A percentile compares a stretch with the other conserved stretches of the same genome.
Conservation (phyloP, 1,140 invertebrate genomes). For the Saccostrea glomerata region DNA sequence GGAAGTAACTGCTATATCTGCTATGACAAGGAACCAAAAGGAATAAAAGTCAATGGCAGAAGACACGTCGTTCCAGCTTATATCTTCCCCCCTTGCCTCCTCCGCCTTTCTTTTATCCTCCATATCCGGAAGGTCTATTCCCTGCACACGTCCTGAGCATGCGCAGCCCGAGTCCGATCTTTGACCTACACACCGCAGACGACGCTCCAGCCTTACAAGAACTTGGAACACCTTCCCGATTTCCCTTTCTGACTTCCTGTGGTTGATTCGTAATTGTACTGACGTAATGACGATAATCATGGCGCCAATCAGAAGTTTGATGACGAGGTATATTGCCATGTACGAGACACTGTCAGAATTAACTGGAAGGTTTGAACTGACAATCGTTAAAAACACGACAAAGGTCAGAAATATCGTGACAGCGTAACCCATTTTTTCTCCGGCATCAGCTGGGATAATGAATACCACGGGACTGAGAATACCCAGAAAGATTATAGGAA, state of each 20-base stretch:
- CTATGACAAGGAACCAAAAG: background rate
- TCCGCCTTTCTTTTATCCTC: too few relatives aligned
- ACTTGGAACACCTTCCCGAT: background rate
- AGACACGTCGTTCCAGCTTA: background rate
- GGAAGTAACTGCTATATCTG: background rate
- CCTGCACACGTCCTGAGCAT: background rate
- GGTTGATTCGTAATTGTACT: background rate
- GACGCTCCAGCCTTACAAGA: background rate
- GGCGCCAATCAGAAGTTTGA: background rate
- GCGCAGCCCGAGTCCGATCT: background rate
- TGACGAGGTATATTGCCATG: background rate
- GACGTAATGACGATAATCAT: background rate
- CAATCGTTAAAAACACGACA: background rate
- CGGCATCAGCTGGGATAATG: background rate
- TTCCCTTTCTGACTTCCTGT: background rate
- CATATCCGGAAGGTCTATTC: too few relatives aligned
- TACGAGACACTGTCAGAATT: background rate
- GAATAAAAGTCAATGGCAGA: background rate
- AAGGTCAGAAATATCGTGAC: conserved; percentile 28
- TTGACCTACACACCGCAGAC: background rate
- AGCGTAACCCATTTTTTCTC: conserved; percentile 24
- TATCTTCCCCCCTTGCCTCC: background rate
- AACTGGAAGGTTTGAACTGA: background rate
- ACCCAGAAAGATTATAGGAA: background rate
- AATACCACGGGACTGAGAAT: background rate